phyloP scores from a whole-genome alignment of 2,888 invertebrate genomes.

The Monopis laevigella region DNA sequence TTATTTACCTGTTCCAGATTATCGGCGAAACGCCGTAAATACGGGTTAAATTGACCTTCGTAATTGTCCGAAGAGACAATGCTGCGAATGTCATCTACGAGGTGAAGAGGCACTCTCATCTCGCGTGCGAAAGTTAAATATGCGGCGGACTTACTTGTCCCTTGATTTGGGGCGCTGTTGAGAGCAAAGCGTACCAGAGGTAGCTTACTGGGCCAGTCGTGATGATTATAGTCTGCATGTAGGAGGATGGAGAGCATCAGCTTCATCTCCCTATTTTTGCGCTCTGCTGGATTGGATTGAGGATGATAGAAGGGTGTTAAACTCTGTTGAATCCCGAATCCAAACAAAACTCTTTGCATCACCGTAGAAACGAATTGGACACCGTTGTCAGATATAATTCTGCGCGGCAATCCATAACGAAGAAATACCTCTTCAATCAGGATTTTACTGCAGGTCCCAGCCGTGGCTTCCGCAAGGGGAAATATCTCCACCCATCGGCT shows the following conservation, averaged over 20 bases:
- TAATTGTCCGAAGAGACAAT: neutral
- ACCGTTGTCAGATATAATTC: conserved; percentile 26
- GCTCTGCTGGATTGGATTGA: conserved; percentile 25
- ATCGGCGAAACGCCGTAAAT: neutral
- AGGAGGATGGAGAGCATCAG: conserved; percentile 18
- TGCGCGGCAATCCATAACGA: conserved; percentile 24
- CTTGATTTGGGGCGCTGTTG: conserved; percentile 19
- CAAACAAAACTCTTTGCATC: conserved; percentile 23
- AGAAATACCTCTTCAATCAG: conserved; percentile 26
- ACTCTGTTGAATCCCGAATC: conserved; percentile 19
- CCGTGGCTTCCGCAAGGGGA: conserved; percentile 20
- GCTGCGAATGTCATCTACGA: conserved; percentile 14
- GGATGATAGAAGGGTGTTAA: conserved; percentile 25
- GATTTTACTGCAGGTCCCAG: conserved; percentile 19
- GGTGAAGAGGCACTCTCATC: conserved; percentile 20
- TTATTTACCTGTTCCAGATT: neutral
- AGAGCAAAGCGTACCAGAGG: conserved; percentile 24
- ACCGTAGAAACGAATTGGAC: conserved; percentile 24
- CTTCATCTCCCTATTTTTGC: conserved; percentile 23
- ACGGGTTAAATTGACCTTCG: conserved; percentile 3
- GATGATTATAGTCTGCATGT: conserved; percentile 19
- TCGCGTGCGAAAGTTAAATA: conserved; percentile 26
- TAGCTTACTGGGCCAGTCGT: conserved; percentile 21
- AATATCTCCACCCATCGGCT: conserved; percentile 25
- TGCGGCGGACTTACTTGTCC: conserved; percentile 22